These are phyloP conservation scores for Tyrannus savana DNA, from an alignment of 2,113 vertebrate species.

Conservation along the genomic window DNA sequence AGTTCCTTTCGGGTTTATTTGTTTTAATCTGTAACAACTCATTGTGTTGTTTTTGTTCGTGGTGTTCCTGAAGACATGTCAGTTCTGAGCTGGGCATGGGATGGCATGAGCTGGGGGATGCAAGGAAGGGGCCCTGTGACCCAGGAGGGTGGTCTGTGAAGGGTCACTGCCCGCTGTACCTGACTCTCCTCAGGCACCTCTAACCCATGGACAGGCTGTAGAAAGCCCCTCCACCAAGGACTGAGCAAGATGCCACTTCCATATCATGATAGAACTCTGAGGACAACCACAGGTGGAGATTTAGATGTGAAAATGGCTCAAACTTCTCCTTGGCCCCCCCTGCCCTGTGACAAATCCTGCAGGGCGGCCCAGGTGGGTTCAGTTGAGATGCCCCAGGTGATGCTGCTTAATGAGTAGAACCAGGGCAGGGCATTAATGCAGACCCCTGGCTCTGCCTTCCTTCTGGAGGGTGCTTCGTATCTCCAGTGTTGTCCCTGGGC, in stretches of 20 bases:
- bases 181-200: background rate
- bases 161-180: background rate
- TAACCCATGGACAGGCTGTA: background rate
- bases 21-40: background rate
- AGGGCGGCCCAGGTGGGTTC: background rate
- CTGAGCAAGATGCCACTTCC: accelerated
- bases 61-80: accelerated
- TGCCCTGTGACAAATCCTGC: accelerated
- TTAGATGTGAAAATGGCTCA: accelerated
- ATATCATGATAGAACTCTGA: accelerated
- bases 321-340: background rate
- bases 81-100: background rate
- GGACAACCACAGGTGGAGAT: background rate
- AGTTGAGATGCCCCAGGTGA: background rate
- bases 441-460: background rate
- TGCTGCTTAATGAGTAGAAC: background rate
- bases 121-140: accelerated
- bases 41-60: background rate
- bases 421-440: background rate
- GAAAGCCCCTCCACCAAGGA: background rate
- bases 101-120: background rate
- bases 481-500: accelerated
- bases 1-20: background rate
- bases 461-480: accelerated
- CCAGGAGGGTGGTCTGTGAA: no score